A percentile compares a stretch with the other conserved stretches of the same genome.
Conservation (phyloP, 2,888 invertebrate species). For the Alentia gelatinosa region DNA sequence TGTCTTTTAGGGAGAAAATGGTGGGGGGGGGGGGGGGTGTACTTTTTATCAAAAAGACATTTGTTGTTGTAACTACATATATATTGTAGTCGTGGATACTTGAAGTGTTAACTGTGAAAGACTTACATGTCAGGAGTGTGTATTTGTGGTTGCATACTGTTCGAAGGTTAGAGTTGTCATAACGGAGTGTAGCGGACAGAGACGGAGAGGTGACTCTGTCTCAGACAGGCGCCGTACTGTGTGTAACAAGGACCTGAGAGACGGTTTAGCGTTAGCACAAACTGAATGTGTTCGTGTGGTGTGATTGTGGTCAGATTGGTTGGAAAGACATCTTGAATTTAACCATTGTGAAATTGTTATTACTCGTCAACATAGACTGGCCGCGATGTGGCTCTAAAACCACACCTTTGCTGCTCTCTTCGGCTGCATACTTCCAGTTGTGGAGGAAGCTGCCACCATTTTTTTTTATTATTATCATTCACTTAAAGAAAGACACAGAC, state of each 20-base stretch:
- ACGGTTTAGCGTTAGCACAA: no score
- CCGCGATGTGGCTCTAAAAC: no score
- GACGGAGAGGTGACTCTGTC: neutral
- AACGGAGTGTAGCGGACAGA: neutral
- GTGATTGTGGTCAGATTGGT: neutral
- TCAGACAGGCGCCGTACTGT: neutral
- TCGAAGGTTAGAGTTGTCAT: neutral
- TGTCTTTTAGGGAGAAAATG: neutral
- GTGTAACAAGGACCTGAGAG: neutral
- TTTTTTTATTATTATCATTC: neutral
- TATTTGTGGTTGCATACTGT: neutral
- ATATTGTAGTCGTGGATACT: neutral
- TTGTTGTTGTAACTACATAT: constrained; percentile 4
- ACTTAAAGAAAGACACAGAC: neutral
- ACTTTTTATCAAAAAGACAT: neutral
- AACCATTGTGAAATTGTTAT: neutral
- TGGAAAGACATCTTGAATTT: neutral
- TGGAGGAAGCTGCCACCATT: neutral
- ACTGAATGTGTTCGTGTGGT: neutral
- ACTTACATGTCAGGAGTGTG: neutral
- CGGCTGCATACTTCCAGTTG: no score
- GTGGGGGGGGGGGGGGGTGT: neutral
- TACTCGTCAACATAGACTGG: neutral
- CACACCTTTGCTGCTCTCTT: no score
- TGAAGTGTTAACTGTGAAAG: neutral